A percentile compares a stretch with the other conserved stretches of the same genome.
These are phyloP conservation scores for Willowsia nigromaculata DNA, from an alignment of 2,888 invertebrate species.

Conservation along the genomic window DNA sequence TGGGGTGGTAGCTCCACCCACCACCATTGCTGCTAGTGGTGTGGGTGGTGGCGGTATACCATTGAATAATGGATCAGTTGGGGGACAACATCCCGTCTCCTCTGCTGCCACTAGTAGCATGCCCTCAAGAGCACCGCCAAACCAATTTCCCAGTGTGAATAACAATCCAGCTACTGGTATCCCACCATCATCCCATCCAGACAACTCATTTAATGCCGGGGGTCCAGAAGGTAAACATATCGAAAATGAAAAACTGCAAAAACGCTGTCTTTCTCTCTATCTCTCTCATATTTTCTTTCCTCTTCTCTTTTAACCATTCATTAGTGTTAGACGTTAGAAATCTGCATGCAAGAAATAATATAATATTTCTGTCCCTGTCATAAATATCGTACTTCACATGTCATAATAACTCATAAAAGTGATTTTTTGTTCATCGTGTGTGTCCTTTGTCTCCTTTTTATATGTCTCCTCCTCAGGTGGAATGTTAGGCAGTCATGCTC, in stretches of 20 bases:
- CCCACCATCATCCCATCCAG: constrained; percentile 56
- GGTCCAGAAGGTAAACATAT: constrained; percentile 62
- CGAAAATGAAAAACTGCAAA: not conserved
- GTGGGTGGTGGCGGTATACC: constrained; percentile 33
- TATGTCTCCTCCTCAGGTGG: constrained; percentile 55
- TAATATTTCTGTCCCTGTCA: not conserved
- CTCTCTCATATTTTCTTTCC: not conserved
- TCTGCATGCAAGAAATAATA: not conserved
- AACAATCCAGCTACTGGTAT: constrained; percentile 54
- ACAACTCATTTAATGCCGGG: constrained; percentile 59
- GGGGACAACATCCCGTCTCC: constrained; percentile 52
- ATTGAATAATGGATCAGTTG: constrained; percentile 73
- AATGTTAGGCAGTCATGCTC: constrained; percentile 62
- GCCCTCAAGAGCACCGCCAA: constrained; percentile 28
- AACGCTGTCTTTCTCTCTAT: not conserved
- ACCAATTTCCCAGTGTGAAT: constrained; percentile 66
- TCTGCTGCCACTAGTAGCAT: constrained; percentile 11
- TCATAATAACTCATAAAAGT: constrained; percentile 6
- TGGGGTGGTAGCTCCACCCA: not conserved
- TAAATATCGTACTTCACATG: not conserved
- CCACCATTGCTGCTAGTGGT: not conserved
- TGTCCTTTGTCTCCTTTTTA: constrained; percentile 24
- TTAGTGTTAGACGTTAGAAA: not conserved
- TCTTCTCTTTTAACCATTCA: not conserved
- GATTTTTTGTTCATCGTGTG: constrained; percentile 17